Percentiles rank a stretch among this genome's conserved stretches.
Conservation (phyloP, 2,888 invertebrate species). For the Idaea biselata region DNA sequence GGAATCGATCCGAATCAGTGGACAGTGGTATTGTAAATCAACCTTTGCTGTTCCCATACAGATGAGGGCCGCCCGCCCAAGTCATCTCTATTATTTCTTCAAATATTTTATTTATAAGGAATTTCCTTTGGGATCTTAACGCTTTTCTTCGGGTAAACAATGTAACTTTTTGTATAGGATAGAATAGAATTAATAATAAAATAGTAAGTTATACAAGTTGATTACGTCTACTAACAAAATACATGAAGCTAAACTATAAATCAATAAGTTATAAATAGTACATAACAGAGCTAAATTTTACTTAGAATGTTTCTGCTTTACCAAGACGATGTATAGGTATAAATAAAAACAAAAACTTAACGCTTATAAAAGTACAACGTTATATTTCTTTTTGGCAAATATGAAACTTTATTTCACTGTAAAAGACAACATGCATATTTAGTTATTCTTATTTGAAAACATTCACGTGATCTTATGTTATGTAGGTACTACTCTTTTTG, state of each 20-base stretch:
- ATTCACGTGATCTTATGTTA: not conserved
- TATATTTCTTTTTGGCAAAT: not conserved
- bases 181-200: not conserved
- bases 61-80: constrained; percentile 22
- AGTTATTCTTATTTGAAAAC: not conserved
- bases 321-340: not conserved
- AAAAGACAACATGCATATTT: not conserved
- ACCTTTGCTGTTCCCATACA: constrained; percentile 28
- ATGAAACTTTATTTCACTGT: not conserved
- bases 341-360: not conserved
- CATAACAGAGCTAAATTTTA: not conserved
- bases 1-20: constrained; percentile 27
- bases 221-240: not conserved
- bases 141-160: not conserved
- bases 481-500: not conserved
- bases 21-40: constrained; percentile 30
- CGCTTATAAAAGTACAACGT: not conserved
- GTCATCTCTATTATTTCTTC: constrained; percentile 12
- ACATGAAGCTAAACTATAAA: not conserved
- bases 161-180: not conserved
- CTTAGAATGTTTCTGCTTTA: not conserved
- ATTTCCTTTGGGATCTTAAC: not conserved
- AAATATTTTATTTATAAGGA: constrained; percentile 9
- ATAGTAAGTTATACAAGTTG: not conserved
- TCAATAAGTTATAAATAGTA: not conserved